Evolutionary conservation across 2,113 vertebrate genomes (phyloP).

Genomic region (Poeciliopsis retropinna): DNA sequence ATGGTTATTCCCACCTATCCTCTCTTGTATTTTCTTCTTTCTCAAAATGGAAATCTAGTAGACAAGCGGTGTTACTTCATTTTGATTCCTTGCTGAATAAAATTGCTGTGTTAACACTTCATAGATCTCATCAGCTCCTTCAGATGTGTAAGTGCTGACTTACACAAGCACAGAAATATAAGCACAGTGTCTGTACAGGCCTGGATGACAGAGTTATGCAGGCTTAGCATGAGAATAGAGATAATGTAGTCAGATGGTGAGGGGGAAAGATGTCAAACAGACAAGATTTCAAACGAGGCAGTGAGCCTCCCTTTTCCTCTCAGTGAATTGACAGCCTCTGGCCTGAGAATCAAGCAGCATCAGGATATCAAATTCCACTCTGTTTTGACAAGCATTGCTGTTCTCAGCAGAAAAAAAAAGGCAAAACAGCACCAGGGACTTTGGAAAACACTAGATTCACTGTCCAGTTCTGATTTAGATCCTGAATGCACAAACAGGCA

Average conservation of each 20-base stretch:
- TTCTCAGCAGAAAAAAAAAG: conserved; percentile 71
- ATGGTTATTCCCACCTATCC: conserved; percentile 47
- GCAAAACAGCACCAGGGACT: conserved; percentile 51
- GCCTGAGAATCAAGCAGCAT: conserved; percentile 67
- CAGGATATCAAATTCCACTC: conserved; percentile 65
- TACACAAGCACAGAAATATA: conserved; percentile 19
- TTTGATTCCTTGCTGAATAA: conserved; percentile 43
- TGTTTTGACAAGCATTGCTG: conserved; percentile 74
- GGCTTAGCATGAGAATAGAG: conserved; percentile 67
- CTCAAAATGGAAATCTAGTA: conserved; percentile 20
- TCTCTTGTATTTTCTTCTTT: conserved; percentile 6
- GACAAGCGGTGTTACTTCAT: conserved; percentile 34
- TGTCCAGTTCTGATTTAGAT: conserved; percentile 62
- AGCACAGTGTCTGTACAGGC: conserved; percentile 15
- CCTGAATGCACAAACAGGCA: conserved; percentile 56
- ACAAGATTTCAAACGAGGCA: conserved; percentile 70
- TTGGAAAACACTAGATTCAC: conserved; percentile 63
- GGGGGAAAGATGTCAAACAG: conserved; percentile 68
- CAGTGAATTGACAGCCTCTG: conserved; percentile 68
- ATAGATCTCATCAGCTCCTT: conserved; percentile 8
- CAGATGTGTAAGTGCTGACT: not conserved
- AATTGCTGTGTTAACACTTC: conserved; percentile 38
- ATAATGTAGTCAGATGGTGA: conserved; percentile 66
- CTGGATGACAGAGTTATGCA: conserved; percentile 63
- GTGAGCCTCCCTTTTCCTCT: conserved; percentile 50